These are phyloP conservation scores for Willowsia nigromaculata DNA, from an alignment of 2,888 invertebrate genomes.

Conservation along the genomic window DNA sequence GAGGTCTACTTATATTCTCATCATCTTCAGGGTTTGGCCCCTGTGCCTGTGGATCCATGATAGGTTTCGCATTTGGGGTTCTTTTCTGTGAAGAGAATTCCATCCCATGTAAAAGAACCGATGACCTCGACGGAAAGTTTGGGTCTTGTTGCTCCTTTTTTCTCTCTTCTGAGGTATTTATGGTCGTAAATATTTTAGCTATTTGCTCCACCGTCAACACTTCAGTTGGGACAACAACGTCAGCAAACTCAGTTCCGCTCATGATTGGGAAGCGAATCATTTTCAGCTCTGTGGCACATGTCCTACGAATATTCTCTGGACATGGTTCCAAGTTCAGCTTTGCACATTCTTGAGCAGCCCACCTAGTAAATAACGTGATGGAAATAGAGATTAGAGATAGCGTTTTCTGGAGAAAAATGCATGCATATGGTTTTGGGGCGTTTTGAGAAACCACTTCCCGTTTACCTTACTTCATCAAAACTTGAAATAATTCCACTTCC, in stretches of 20 bases:
- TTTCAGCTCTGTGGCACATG: slow-evolving; percentile 61
- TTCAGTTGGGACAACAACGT: slow-evolving; percentile 74
- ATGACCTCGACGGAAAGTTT: background rate
- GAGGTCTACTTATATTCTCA: slow-evolving; percentile 23
- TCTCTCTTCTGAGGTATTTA: slow-evolving; percentile 68
- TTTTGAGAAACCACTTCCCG: background rate
- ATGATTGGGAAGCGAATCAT: slow-evolving; percentile 75
- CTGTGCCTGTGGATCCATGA: background rate
- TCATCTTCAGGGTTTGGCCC: background rate
- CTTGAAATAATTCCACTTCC: slow-evolving; percentile 74
- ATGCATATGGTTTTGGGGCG: slow-evolving; percentile 32
- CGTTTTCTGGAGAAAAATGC: background rate
- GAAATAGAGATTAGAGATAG: slow-evolving; percentile 2
- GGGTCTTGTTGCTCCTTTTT: slow-evolving; percentile 28
- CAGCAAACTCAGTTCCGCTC: slow-evolving; percentile 69
- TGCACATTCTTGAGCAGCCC: slow-evolving; percentile 73
- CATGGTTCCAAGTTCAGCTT: slow-evolving; percentile 60
- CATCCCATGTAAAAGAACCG: background rate
- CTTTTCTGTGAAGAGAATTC: slow-evolving; percentile 52
- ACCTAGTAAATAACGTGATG: slow-evolving; percentile 62
- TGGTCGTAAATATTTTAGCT: slow-evolving; percentile 71
- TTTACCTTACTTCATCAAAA: slow-evolving; percentile 61
- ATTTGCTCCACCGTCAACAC: slow-evolving; percentile 73
- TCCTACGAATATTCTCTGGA: slow-evolving; percentile 70
- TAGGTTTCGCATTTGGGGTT: slow-evolving; percentile 13